A percentile compares a stretch with the other conserved stretches of the same genome.
Evolutionary conservation across 2,113 vertebrate genomes (phyloP).

Genomic region (Ammodytes dubius): DNA sequence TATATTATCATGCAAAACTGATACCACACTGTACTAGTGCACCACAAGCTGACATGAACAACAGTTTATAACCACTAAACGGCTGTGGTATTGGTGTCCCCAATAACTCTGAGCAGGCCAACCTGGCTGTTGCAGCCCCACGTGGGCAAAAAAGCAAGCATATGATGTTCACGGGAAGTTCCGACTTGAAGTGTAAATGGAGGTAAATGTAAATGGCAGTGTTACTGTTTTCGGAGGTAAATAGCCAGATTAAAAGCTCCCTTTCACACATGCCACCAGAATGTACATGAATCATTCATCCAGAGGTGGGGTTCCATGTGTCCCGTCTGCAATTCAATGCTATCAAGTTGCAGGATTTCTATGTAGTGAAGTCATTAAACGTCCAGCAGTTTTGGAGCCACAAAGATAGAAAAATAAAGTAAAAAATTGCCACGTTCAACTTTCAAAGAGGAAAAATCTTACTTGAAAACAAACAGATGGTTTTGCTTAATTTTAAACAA

Average conservation of each 20-base stretch:
- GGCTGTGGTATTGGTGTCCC: too few species aligned
- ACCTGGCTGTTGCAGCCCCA: too few species aligned
- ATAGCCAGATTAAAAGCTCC: background rate
- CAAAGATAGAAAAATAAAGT: background rate
- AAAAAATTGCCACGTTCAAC: constrained; percentile 37
- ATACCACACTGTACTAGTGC: too few species aligned
- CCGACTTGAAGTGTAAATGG: background rate
- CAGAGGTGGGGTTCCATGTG: background rate
- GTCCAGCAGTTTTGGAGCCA: background rate
- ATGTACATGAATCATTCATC: constrained; percentile 10
- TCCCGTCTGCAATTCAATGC: constrained; percentile 20
- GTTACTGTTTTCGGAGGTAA: background rate
- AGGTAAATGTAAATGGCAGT: background rate
- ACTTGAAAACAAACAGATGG: constrained; percentile 57
- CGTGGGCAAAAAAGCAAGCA: background rate
- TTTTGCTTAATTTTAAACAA: constrained; percentile 54
- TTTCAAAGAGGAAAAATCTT: constrained; percentile 45
- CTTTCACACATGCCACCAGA: constrained; percentile 2
- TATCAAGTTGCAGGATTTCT: constrained; percentile 34
- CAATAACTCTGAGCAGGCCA: too few species aligned
- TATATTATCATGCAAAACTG: too few species aligned
- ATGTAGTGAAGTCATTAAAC: constrained; percentile 24
- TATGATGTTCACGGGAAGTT: background rate
- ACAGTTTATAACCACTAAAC: too few species aligned
- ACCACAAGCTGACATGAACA: too few species aligned